Percentiles rank a stretch among this genome's conserved stretches.
phyloP scores from a whole-genome alignment of 2,113 vertebrate genomes.

The Apeltes quadracus region DNA sequence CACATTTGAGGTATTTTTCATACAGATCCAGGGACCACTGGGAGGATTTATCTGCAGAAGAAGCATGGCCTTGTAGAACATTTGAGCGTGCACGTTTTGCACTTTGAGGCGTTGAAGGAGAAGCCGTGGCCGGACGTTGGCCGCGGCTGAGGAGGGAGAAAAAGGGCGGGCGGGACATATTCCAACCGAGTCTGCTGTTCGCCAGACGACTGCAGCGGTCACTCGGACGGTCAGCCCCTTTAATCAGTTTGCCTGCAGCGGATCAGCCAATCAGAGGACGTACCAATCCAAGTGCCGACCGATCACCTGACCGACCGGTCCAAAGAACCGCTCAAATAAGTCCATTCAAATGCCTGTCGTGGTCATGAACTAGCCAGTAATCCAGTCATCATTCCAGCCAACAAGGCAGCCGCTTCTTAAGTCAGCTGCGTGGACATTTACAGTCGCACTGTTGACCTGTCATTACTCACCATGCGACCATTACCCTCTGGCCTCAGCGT shows the following conservation, averaged over 20 bases:
- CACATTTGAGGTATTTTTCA: conserved; percentile 8
- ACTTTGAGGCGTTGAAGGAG: neutral
- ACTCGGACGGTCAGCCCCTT: conserved; percentile 3
- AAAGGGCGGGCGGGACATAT: neutral
- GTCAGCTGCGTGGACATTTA: conserved; percentile 12
- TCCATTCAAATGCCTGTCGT: conserved; percentile 8
- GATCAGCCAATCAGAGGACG: neutral
- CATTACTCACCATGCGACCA: conserved; percentile 47
- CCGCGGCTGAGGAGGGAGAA: neutral
- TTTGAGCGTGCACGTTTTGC: conserved; percentile 3
- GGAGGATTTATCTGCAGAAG: neutral
- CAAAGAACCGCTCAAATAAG: neutral
- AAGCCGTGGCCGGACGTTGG: neutral
- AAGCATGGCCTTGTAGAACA: neutral
- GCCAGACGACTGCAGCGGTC: conserved; percentile 1
- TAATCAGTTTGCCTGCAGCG: conserved; percentile 12
- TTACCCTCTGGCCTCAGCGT: conserved; percentile 54
- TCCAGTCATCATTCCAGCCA: conserved; percentile 11
- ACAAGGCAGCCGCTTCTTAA: neutral
- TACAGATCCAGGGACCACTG: neutral
- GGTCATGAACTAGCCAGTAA: conserved; percentile 4
- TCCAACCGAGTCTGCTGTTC: neutral
- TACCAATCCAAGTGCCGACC: conserved; percentile 17
- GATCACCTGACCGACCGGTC: neutral
- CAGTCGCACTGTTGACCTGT: conserved; percentile 19